Base-by-base conservation (phyloP, 1,140 invertebrate species). In the Mamestra configurata region DNA sequence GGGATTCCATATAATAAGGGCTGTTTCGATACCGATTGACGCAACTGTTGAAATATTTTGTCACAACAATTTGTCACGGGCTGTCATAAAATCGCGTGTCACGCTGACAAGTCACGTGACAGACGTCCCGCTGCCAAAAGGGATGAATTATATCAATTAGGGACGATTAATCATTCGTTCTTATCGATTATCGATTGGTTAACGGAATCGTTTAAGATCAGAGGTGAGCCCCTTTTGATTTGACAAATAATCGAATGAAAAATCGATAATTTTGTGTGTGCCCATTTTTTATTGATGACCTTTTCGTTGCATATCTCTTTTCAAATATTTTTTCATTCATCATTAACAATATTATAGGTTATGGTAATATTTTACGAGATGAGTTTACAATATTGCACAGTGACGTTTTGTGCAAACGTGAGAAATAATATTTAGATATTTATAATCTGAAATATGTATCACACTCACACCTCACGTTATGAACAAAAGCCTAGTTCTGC, bases 41-140 rank as follows among this genome's bases (percentile, higher is more conserved):
- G 89, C 89, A 92, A 93, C 90, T 94, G 92, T 92, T 94, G 92
- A 94, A 94, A 94, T 94, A 93, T 94, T 94, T 93, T 93, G 93
- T 94, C 93, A 94, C 86, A 93, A 93, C 90, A 93, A 94, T 94
- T 94, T 90, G 93, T 94, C 91, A 94, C 83, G 92, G 86, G 79
- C 86, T 92, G 92, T 93, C 92, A 88, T 76, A 87, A 89, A 92
- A 79, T 83, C 80, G 89, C 89, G 70, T 84, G 93, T 94, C 93
- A 94, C 55, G 82, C 79, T 91, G 90, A 92, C 88, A 82, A 78
- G 81, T 78, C 81, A 82, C 78, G 84, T 66, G 84, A 57, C 66
- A 80, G 87, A 79, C 85, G 72, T 86, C 86, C 88, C 81, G 86
- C 81, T 90, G 85, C 80, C 80, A 79, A 53, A 53, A 55, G 84